Conservation (phyloP, 1,140 invertebrate species). For the Semibalanus balanoides region DNA sequence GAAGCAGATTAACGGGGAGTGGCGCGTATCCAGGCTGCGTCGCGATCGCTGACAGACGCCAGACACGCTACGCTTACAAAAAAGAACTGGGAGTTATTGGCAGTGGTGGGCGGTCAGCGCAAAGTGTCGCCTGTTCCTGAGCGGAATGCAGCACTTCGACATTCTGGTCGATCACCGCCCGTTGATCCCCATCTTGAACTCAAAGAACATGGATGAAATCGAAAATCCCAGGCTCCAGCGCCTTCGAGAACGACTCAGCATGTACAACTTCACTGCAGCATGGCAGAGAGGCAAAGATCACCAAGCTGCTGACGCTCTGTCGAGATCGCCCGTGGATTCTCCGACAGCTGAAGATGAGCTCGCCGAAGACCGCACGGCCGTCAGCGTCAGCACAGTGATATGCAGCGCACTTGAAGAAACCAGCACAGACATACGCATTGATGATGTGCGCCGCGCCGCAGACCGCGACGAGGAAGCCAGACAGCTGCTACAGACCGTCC, state of each 20-base stretch:
- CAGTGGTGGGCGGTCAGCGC: conserved; percentile 18
- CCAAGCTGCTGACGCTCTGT: conserved; percentile 10
- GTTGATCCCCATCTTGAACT: conserved; percentile 15
- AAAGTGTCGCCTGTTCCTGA: conserved; percentile 20
- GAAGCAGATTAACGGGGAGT: conserved; percentile 1
- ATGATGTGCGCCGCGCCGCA: too few species aligned
- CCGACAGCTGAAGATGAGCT: conserved; percentile 8
- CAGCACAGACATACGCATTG: too few species aligned
- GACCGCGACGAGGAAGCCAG: too few species aligned
- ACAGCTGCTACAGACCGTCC: too few species aligned
- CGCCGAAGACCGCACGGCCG: neutral
- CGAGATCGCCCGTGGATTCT: conserved; percentile 11
- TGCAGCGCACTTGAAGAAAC: too few species aligned
- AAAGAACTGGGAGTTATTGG: conserved; percentile 21
- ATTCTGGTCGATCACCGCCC: conserved; percentile 16
- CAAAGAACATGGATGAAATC: conserved; percentile 11
- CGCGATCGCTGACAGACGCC: conserved; percentile 17
- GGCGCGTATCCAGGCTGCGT: conserved; percentile 5
- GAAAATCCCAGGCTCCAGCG: conserved; percentile 19
- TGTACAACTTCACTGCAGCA: conserved; percentile 11
- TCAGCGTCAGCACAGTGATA: too few species aligned
- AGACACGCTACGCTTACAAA: conserved; percentile 17
- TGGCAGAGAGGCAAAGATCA: conserved; percentile 15
- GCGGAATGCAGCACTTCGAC: conserved; percentile 16
- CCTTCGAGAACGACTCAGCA: conserved; percentile 10